These are phyloP conservation scores for Pteria penguin DNA, from an alignment of 2,888 invertebrate species.

Conservation along the genomic window DNA sequence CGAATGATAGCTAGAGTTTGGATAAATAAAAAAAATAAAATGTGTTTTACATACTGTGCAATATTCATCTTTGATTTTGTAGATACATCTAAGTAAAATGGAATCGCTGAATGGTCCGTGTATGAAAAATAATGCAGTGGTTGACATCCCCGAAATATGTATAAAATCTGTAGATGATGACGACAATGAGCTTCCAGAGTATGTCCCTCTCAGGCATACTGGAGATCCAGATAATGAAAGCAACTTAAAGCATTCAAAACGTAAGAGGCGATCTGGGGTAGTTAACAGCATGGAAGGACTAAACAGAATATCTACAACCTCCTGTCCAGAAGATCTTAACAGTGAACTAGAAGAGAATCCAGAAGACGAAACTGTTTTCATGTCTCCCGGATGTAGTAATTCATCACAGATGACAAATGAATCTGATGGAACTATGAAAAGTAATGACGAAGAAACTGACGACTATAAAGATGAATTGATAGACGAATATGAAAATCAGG, in stretches of 20 bases:
- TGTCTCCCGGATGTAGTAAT: not conserved
- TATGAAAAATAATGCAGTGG: not conserved
- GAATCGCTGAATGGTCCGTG: not conserved
- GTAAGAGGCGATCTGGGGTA: conserved; percentile 37
- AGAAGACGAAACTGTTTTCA: not conserved
- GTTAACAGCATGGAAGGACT: conserved; percentile 29
- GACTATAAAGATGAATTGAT: not conserved
- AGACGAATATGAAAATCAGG: conserved; percentile 13
- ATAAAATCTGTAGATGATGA: not conserved
- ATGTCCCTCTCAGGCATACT: conserved; percentile 14
- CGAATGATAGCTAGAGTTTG: too few species aligned
- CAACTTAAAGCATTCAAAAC: not conserved
- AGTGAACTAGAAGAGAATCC: not conserved
- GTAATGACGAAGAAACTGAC: not conserved
- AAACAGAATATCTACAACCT: not conserved
- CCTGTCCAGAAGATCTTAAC: not conserved
- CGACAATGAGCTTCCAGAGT: conserved; percentile 2
- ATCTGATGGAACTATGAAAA: not conserved
- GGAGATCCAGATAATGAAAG: not conserved
- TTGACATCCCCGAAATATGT: not conserved
- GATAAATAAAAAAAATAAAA: too few species aligned
- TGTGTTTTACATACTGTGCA: too few species aligned
- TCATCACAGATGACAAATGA: not conserved
- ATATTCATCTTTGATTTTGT: too few species aligned
- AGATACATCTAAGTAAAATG: too few species aligned